Percentiles rank a stretch among this genome's conserved stretches.
Evolutionary conservation across 2,888 invertebrate genomes (phyloP).

Genomic region (Lepeophtheirus nordmannii): DNA sequence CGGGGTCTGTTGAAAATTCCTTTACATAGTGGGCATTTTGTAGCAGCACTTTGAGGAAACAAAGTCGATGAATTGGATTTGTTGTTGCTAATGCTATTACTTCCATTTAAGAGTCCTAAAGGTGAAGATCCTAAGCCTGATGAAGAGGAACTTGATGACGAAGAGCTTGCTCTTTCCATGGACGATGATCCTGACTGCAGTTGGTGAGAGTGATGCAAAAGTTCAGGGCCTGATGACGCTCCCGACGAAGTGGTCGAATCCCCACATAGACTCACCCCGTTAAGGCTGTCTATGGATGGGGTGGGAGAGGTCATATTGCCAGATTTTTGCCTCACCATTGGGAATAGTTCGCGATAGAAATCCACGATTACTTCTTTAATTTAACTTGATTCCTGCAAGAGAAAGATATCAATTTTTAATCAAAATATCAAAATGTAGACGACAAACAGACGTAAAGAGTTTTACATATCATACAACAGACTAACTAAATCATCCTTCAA

Average conservation of each 20-base stretch:
- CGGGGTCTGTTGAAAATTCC: conserved; percentile 8
- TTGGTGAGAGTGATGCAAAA: not conserved
- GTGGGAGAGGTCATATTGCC: conserved; percentile 57
- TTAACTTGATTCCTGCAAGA: not conserved
- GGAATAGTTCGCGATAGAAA: not conserved
- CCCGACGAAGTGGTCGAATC: not conserved
- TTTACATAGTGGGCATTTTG: conserved; percentile 3
- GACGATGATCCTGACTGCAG: not conserved
- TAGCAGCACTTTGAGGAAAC: not conserved
- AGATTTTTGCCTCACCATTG: conserved; percentile 23
- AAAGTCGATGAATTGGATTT: not conserved
- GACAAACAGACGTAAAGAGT: no score
- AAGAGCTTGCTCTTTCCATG: not conserved
- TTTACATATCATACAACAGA: no score
- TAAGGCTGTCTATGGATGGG: conserved; percentile 80
- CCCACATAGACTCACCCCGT: conserved; percentile 42
- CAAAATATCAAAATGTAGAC: no score
- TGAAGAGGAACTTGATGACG: conserved; percentile 16
- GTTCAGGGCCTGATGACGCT: not conserved
- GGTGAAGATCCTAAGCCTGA: conserved; percentile 17
- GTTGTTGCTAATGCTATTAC: not conserved
- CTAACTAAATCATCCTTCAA: no score
- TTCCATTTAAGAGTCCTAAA: conserved; percentile 8
- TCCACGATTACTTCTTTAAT: not conserved
- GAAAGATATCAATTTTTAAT: not conserved